These are phyloP conservation scores for Drosophila borborema DNA, from an alignment of 2,888 invertebrate genomes.

Conservation along the genomic window DNA sequence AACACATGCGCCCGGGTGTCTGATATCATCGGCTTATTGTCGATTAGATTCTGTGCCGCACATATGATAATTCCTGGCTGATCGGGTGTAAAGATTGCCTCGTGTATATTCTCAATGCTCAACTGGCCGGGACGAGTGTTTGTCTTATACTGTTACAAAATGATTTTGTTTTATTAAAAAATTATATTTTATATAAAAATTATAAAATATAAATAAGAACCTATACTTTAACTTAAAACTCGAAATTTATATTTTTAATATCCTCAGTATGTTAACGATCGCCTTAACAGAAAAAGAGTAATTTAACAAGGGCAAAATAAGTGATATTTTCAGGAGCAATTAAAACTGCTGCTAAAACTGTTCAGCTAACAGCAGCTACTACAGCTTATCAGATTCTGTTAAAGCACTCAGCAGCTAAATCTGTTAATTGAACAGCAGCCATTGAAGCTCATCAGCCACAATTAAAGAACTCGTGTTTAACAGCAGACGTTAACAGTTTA, in stretches of 20 bases:
- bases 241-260: no score
- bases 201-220: neutral
- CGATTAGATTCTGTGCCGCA: slow-evolving; percentile 84
- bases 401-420: neutral
- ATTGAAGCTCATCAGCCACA: neutral
- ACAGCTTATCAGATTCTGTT: no score
- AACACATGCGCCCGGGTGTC: slow-evolving; percentile 74
- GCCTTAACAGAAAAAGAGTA: neutral
- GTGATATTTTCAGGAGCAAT: neutral
- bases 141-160: slow-evolving; percentile 48
- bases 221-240: neutral
- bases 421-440: neutral
- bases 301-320: neutral
- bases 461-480: neutral
- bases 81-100: slow-evolving; percentile 83
- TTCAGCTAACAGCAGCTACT: no score
- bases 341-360: no score
- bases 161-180: neutral
- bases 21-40: slow-evolving; percentile 73
- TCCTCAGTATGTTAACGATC: no score
- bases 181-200: neutral
- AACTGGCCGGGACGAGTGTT: slow-evolving; percentile 62
- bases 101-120: slow-evolving; percentile 79
- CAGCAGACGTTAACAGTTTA: neutral
- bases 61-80: slow-evolving; percentile 85